Evolutionary conservation across 2,797 vertebrate species (phyloP).

Genomic region (Aldrovandia affinis): DNA sequence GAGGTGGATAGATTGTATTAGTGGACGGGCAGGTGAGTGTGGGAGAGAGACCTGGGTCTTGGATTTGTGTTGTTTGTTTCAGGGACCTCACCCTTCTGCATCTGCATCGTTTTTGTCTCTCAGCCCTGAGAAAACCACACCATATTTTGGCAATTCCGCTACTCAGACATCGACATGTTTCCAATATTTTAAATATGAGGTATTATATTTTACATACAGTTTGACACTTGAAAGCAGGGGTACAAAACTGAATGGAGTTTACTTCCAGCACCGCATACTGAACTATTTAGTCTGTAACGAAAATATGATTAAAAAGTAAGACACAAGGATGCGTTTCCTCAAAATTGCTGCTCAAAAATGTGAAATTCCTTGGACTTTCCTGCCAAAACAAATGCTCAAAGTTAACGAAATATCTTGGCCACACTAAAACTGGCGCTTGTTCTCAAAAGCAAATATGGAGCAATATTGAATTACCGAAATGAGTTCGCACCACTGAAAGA

Average conservation of each 20-base stretch:
- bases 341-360: background rate
- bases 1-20: slow-evolving; percentile 6
- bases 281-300: background rate
- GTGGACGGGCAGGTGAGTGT: background rate
- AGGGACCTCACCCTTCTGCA: background rate
- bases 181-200: background rate
- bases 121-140: background rate
- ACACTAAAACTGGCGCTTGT: slow-evolving; percentile 22
- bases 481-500: slow-evolving; percentile 7
- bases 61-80: background rate
- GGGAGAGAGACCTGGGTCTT: background rate
- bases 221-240: slow-evolving; percentile 7
- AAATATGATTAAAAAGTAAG: slow-evolving; percentile 12
- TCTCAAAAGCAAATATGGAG: slow-evolving; percentile 27
- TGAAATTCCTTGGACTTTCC: slow-evolving; percentile 21
- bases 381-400: slow-evolving; percentile 27
- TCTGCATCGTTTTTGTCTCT: slow-evolving; percentile 4
- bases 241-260: slow-evolving; percentile 2
- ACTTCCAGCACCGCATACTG: background rate
- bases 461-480: slow-evolving; percentile 29
- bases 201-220: slow-evolving; percentile 6
- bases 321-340: background rate
- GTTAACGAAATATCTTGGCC: slow-evolving; percentile 1
- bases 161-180: slow-evolving; percentile 17
- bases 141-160: background rate